Evolutionary conservation across 1,140 invertebrate species (phyloP), one percentile per base, ranked within the genome.

Genomic region (Dreissena polymorpha): DNA sequence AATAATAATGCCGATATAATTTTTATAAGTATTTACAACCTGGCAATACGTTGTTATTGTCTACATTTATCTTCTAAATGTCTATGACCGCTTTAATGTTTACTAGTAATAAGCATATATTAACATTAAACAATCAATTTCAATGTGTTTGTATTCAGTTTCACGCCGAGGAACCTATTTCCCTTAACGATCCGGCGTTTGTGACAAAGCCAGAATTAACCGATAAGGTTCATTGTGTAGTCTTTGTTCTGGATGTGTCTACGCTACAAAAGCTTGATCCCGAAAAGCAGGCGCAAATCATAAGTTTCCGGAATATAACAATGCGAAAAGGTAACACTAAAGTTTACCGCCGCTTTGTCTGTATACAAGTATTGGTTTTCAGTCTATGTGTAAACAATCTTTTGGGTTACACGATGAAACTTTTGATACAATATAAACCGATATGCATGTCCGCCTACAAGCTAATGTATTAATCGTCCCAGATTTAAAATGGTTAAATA

Each of bases 191-290:
- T 18, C 12, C 23, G 18, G 76, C 63, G 16, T 78, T 69, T 39
- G 27, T 78, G 0, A n/a, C 13, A 7, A 53, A 60, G 55, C 76
- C 76, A 27, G 49, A 49, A 29, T 18, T 67, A 16, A 55, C 50
- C 8, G 65, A 78, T 0, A 78, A 78, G 53, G 50, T 78, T 18
- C 76, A 78, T 70, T 78, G 76, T 78, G 76, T 78, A 18, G 65
- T 78, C 14, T 78, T 78, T 70, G 76, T 78, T 25, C 13, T 78
- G 14, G 67, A 69, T 53, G 39, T 67, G 10, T 68, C 65, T 2
- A 55, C 76, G n/a, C 18, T 78, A 10, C 64, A 69, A 21, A 49
- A 53, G 39, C 29, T 68, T n/a, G 39, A 63, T 14, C 10, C 21
- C 6, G 53, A 55, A 55, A 55, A 57, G 50, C 3, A 69, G 23